These are phyloP conservation scores for Lepidurus apus DNA, from an alignment of 1,140 invertebrate genomes.

Conservation along the genomic window DNA sequence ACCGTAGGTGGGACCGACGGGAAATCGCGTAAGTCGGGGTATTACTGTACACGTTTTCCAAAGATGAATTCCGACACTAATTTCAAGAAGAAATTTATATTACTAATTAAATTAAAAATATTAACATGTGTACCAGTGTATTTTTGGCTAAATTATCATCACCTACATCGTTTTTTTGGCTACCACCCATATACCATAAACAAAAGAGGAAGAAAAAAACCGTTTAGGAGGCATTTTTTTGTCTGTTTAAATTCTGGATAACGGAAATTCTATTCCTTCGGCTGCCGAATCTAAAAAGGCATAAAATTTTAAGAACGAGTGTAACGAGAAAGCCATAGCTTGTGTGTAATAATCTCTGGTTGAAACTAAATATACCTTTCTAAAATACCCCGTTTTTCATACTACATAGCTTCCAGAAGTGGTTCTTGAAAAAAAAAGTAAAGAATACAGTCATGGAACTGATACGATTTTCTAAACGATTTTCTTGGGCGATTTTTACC, in stretches of 20 bases:
- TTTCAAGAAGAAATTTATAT: neutral
- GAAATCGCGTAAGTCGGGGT: no score
- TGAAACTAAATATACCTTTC: constrained; percentile 10
- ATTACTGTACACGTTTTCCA: neutral
- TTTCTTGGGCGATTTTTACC: neutral
- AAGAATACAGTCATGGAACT: constrained; percentile 1
- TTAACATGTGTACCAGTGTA: constrained; percentile 6
- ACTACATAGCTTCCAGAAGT: neutral
- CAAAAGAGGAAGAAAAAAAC: neutral
- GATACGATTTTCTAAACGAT: neutral
- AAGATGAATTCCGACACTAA: neutral
- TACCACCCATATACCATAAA: constrained; percentile 4
- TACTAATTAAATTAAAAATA: neutral
- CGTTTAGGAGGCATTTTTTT: neutral
- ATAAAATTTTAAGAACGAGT: constrained; percentile 11
- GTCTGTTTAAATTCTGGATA: neutral
- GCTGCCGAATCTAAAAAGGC: neutral
- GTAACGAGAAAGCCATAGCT: constrained; percentile 11
- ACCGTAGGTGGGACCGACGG: neutral
- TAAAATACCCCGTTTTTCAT: neutral
- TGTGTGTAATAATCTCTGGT: neutral
- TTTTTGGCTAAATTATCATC: constrained; percentile 12
- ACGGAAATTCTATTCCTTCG: neutral
- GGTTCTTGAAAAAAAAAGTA: neutral
- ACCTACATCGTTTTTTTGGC: constrained; percentile 5